Conservation (phyloP, 2,888 invertebrate genomes). For the Deroplatys truncata region DNA sequence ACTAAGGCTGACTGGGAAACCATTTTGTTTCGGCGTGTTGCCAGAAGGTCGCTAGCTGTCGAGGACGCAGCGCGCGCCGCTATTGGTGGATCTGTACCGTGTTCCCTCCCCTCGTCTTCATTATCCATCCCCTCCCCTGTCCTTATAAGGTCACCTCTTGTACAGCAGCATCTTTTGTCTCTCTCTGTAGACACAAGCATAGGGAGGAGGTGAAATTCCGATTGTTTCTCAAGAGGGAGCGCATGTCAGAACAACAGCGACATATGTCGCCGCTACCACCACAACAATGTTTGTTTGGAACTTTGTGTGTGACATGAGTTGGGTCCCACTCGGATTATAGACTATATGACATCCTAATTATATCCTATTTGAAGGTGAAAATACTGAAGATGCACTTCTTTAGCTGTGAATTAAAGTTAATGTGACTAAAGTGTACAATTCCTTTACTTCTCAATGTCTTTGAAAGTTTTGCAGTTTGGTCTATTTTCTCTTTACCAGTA, state of each 20-base stretch:
- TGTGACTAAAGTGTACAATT: too few species aligned
- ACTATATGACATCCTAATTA: too few species aligned
- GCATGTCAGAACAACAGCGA: not conserved
- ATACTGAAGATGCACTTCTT: too few species aligned
- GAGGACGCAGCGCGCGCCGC: constrained; percentile 5
- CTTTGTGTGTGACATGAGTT: too few species aligned
- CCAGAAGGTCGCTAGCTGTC: constrained; percentile 42
- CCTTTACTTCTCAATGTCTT: too few species aligned
- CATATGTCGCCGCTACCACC: not conserved
- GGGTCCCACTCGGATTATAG: too few species aligned
- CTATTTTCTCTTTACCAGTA: too few species aligned
- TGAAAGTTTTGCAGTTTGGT: too few species aligned
- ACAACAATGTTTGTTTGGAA: too few species aligned
- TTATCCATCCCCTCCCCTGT: not conserved
- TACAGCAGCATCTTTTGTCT: constrained; percentile 2
- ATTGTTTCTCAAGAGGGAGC: constrained; percentile 11
- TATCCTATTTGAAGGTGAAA: too few species aligned
- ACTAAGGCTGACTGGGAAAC: constrained; percentile 44
- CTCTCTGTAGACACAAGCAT: constrained; percentile 1
- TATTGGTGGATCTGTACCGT: constrained; percentile 12
- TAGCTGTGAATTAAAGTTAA: too few species aligned
- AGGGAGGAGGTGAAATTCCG: constrained; percentile 11
- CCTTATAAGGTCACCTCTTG: constrained; percentile 15
- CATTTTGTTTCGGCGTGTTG: constrained; percentile 57
- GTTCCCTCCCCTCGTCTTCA: constrained; percentile 9